Percentiles rank a stretch among this genome's conserved stretches.
phyloP scores from a whole-genome alignment of 2,113 vertebrate genomes.

The Jaculus jaculus region DNA sequence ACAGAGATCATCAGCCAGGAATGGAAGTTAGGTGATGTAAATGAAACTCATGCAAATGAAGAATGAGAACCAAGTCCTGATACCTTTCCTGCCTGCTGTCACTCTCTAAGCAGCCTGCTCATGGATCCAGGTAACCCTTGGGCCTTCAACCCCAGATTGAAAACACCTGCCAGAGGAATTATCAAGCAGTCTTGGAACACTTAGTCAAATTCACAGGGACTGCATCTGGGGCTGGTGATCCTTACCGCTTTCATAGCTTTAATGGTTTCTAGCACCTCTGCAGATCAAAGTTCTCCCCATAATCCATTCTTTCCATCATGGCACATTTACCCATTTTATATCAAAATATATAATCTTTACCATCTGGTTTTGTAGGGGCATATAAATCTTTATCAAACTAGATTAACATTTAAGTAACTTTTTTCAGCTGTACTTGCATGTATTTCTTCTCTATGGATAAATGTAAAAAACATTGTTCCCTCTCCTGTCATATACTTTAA shows the following conservation, averaged over 20 bases:
- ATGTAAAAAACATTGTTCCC: conserved; percentile 56
- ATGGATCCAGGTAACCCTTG: conserved; percentile 57
- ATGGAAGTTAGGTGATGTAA: background rate
- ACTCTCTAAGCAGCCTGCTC: conserved; percentile 41
- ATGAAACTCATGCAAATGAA: conserved; percentile 10
- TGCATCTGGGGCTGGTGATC: conserved; percentile 65
- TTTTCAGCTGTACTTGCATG: background rate
- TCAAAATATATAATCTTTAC: conserved; percentile 76
- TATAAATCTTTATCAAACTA: conserved; percentile 78
- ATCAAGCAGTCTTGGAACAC: conserved; percentile 74
- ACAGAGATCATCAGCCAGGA: background rate
- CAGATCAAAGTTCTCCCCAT: conserved; percentile 75
- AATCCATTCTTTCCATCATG: conserved; percentile 74
- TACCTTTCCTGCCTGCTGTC: conserved; percentile 59
- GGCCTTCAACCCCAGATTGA: conserved; percentile 57
- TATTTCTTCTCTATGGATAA: conserved; percentile 60
- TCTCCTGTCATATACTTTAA: conserved; percentile 38
- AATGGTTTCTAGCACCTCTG: conserved; percentile 74
- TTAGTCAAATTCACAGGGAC: conserved; percentile 59
- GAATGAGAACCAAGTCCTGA: conserved; percentile 22
- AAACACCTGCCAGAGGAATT: conserved; percentile 71
- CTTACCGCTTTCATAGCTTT: conserved; percentile 71
- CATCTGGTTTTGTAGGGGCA: conserved; percentile 66
- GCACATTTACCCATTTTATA: conserved; percentile 74
- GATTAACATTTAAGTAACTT: conserved; percentile 65